phyloP scores from a whole-genome alignment of 2,888 invertebrate genomes.

The Cephus pulcher region DNA sequence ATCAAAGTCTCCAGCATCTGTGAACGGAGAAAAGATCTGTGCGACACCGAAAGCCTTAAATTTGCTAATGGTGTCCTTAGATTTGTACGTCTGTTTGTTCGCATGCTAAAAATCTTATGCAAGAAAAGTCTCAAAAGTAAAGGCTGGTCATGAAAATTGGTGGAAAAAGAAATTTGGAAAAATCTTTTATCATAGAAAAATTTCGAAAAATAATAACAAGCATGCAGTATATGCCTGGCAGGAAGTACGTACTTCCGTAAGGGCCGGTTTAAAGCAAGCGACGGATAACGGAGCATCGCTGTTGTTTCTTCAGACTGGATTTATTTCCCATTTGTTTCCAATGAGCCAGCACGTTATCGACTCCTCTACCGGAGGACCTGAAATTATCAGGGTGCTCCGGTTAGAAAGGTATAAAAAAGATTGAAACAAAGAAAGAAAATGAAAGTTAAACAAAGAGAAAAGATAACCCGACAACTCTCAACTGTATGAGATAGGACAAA shows the following conservation, averaged over 20 bases:
- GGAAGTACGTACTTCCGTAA: background rate
- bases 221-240: background rate
- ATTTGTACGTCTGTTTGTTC: no score
- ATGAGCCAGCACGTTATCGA: background rate
- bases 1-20: background rate
- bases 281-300: background rate
- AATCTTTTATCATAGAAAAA: background rate
- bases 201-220: background rate
- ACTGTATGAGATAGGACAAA: background rate
- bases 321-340: background rate
- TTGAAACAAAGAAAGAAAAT: background rate
- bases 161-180: background rate
- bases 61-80: no score
- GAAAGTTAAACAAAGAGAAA: background rate
- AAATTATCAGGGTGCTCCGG: background rate
- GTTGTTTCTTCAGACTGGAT: background rate
- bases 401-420: background rate
- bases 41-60: background rate
- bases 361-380: background rate
- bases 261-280: background rate
- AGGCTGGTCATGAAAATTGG: background rate
- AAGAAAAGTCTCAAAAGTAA: background rate
- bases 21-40: background rate
- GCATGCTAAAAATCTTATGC: background rate
- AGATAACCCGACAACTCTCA: background rate